Conservation (phyloP, 2,797 vertebrate genomes). For the Triplophysa yarkandensis region DNA sequence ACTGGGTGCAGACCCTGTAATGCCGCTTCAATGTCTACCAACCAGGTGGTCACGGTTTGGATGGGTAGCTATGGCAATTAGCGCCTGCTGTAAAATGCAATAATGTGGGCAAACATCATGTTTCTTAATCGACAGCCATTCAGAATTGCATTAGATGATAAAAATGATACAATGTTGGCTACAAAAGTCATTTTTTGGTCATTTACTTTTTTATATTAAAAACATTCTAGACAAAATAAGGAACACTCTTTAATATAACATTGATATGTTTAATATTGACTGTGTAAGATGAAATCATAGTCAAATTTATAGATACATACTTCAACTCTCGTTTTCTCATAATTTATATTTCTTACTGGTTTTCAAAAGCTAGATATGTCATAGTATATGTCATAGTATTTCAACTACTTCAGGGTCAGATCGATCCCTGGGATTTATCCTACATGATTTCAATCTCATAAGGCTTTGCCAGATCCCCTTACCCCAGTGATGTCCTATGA, state of each 20-base stretch:
- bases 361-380: too few species aligned
- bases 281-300: too few species aligned
- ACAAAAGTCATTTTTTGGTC: too few species aligned
- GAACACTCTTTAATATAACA: too few species aligned
- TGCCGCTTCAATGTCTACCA: neutral
- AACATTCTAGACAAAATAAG: too few species aligned
- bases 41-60: neutral
- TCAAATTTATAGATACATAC: neutral
- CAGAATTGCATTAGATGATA: neutral
- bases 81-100: neutral
- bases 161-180: too few species aligned
- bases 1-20: slow-evolving; percentile 6
- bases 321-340: too few species aligned
- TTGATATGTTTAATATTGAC: too few species aligned
- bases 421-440: neutral
- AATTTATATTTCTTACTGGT: too few species aligned
- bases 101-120: neutral
- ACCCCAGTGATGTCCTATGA: neutral
- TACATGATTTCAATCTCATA: neutral
- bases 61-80: neutral
- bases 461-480: neutral
- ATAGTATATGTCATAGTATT: too few species aligned
- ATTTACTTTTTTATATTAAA: too few species aligned
- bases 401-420: slow-evolving; percentile 10
- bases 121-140: neutral